Conservation (phyloP, 2,888 invertebrate genomes). For the Megalurothrips usitatus region DNA sequence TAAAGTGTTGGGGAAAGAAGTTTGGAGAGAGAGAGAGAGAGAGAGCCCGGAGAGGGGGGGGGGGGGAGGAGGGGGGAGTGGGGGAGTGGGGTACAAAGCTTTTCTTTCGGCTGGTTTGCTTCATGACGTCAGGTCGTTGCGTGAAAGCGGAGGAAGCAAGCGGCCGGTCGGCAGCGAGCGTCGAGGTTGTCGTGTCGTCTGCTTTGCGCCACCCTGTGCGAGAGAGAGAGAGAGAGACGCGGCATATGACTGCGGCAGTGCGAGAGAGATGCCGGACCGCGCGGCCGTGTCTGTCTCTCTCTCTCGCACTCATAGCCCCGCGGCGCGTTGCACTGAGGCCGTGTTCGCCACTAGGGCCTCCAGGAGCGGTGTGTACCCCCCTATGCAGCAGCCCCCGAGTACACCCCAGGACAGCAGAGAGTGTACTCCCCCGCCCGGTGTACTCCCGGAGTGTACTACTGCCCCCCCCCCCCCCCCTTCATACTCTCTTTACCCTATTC, state of each 20-base stretch:
- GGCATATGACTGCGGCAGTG: no score
- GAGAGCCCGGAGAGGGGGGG: not conserved
- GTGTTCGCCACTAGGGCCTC: no score
- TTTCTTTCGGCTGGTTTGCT: slow-evolving; percentile 1
- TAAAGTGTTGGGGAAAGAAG: slow-evolving; percentile 1
- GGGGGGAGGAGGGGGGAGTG: not conserved
- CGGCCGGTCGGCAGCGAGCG: no score
- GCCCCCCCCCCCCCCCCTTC: not conserved
- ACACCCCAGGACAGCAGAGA: no score
- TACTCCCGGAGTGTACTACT: not conserved
- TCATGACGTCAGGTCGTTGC: not conserved
- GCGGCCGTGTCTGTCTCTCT: not conserved
- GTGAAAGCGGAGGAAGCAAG: no score
- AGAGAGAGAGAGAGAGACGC: no score
- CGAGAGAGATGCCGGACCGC: no score
- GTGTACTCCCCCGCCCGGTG: not conserved
- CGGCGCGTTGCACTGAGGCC: no score
- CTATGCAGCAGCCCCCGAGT: no score
- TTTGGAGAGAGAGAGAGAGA: not conserved
- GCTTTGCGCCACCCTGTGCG: no score
- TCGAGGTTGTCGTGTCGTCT: no score
- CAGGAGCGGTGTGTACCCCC: no score
- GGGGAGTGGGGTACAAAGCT: not conserved
- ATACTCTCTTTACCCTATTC: not conserved
- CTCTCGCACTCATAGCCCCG: not conserved